Evolutionary conservation across 2,797 vertebrate species (phyloP).

Genomic region (Fringilla coelebs): DNA sequence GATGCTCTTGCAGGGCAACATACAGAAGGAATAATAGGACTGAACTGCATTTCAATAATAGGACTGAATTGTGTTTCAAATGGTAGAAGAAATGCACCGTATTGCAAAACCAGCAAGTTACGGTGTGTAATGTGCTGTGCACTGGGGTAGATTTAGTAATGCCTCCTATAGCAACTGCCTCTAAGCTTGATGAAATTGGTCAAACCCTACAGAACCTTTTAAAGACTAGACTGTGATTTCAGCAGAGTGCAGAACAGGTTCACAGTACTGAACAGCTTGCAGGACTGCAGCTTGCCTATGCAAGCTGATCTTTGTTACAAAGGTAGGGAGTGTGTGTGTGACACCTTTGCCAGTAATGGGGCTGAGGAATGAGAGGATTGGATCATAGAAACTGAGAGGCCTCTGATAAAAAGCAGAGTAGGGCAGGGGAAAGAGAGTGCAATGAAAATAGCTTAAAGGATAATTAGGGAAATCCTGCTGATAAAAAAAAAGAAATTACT

Average conservation of each 20-base stretch:
- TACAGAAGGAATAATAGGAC: neutral
- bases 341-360: neutral
- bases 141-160: neutral
- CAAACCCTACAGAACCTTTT: neutral
- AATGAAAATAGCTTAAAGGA: neutral
- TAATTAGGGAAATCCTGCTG: neutral
- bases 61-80: neutral
- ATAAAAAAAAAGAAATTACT: neutral
- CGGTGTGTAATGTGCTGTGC: neutral
- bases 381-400: neutral
- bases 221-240: neutral
- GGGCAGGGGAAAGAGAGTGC: neutral
- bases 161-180: neutral
- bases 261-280: neutral
- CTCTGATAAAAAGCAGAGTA: neutral
- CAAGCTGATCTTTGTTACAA: neutral
- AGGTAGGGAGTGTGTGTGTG: neutral
- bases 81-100: neutral
- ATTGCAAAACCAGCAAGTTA: neutral
- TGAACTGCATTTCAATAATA: neutral
- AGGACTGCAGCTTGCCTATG: neutral
- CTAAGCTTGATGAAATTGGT: neutral
- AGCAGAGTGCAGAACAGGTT: neutral
- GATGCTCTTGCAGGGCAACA: neutral
- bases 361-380: neutral